Base-by-base conservation (phyloP, 2,888 invertebrate genomes). In the Stenodema calcarata region DNA sequence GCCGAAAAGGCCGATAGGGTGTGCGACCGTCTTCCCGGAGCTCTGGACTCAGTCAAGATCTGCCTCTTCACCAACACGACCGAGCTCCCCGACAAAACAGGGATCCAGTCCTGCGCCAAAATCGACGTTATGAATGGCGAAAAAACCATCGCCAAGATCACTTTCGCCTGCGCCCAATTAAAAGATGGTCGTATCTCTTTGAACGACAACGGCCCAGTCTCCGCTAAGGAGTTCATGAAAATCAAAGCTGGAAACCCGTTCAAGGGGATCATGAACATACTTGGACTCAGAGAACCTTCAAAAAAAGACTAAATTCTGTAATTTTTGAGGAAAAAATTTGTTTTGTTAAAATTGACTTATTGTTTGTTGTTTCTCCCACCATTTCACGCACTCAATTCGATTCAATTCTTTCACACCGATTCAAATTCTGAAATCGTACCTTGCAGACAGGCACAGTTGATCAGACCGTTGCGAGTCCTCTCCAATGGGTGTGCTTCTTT, bases 121-220 rank as follows among this genome's bases (percentile, higher is more conserved):
- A 73, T 84, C 50, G 47, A 84, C 47, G 30, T 80, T 28, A 28
- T 54, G 28, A 80, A 80, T 1, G 80, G 28, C 54, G 30, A 44
- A 12, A 73, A 73, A 14, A 84, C 73, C 84, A 14, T 73, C 42
- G 73, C 44, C 6, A 84, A 84, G 47, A 44, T 84, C 73, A 42
- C 16, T 4, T 84, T 84, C 70, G 73, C 73, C 44, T 84, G 84
- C 75, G 73, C 70, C 14, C 84, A 84, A 73, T 84, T 84, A 42
- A 84, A 84, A 18, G 44, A 84, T 27, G 73, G 47, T 41, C 73
- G 73, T 16, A 47, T 84, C n/a, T 73, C 73, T 70, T 73, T 84
- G 47, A 73, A 84, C 70, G 73, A 70, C 47, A 23, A 42, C 47
- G 70, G 73, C 14, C 73, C 73, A 44, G 73, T 84, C 16, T 14